Evolutionary conservation across 2,113 vertebrate species (phyloP).

Genomic region (Brachypteracias leptosomus): DNA sequence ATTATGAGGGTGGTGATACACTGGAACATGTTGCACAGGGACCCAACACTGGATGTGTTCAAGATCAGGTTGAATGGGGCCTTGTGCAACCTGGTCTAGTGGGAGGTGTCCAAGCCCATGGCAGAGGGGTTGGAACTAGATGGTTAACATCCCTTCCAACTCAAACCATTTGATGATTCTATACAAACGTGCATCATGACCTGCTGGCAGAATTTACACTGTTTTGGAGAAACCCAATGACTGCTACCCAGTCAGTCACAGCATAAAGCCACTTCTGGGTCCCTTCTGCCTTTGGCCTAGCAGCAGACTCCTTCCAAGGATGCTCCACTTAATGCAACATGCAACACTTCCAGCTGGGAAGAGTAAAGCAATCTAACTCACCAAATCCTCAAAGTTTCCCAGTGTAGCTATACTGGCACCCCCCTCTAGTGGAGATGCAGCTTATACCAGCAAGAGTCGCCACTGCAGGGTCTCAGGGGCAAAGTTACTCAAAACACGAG

Average conservation of each 20-base stretch:
- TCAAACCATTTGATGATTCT: neutral
- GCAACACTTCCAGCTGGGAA: neutral
- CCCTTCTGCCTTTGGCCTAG: rapidly evolving
- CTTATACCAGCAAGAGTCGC: neutral
- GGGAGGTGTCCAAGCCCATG: neutral
- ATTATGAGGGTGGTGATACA: neutral
- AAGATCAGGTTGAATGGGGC: neutral
- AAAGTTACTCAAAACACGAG: neutral
- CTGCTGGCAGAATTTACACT: rapidly evolving
- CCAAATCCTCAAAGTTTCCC: neutral
- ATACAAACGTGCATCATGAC: rapidly evolving
- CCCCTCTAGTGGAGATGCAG: conserved; percentile 13
- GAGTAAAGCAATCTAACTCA: neutral
- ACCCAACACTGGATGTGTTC: neutral
- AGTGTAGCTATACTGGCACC: neutral
- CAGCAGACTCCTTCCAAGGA: neutral
- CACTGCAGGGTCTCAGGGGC: neutral
- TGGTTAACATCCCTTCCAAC: neutral
- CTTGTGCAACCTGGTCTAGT: neutral
- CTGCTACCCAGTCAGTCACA: neutral
- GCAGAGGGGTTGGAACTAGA: neutral
- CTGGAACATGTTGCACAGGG: neutral
- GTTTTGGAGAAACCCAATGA: neutral
- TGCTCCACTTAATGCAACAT: rapidly evolving
- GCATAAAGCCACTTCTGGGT: neutral